Evolutionary conservation across 2,888 invertebrate genomes (phyloP).

Genomic region (Flexamia atlantica): DNA sequence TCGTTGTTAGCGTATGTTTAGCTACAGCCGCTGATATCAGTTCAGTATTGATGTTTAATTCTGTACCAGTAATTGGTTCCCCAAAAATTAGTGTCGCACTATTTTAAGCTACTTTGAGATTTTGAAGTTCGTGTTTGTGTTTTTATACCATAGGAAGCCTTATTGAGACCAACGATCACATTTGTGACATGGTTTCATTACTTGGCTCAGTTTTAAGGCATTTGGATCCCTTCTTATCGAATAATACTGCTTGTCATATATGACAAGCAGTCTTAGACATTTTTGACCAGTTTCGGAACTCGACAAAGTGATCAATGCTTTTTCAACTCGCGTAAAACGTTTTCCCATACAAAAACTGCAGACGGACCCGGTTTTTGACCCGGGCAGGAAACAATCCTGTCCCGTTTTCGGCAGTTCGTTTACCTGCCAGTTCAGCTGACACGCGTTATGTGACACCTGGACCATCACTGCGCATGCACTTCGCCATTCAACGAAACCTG

Average conservation of each 20-base stretch:
- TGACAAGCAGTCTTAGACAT: not conserved
- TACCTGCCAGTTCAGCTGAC: constrained; percentile 5
- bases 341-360: no score
- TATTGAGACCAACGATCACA: no score
- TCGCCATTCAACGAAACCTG: constrained; percentile 14
- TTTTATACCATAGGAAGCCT: no score
- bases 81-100: not conserved
- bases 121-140: no score
- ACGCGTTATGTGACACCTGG: constrained; percentile 1
- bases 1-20: not conserved
- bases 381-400: not conserved
- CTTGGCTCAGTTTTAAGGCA: no score
- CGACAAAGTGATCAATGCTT: no score
- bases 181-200: no score
- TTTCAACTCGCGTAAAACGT: no score
- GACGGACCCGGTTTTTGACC: no score
- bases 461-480: not conserved
- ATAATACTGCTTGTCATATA: not conserved
- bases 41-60: not conserved
- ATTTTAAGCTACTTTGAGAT: no score
- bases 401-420: constrained; percentile 14
- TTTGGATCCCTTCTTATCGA: not conserved
- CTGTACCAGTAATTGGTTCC: not conserved
- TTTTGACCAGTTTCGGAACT: no score
- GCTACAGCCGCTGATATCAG: not conserved